Base-by-base conservation (phyloP, 2,888 invertebrate species). In the Dendrolimus pini region DNA sequence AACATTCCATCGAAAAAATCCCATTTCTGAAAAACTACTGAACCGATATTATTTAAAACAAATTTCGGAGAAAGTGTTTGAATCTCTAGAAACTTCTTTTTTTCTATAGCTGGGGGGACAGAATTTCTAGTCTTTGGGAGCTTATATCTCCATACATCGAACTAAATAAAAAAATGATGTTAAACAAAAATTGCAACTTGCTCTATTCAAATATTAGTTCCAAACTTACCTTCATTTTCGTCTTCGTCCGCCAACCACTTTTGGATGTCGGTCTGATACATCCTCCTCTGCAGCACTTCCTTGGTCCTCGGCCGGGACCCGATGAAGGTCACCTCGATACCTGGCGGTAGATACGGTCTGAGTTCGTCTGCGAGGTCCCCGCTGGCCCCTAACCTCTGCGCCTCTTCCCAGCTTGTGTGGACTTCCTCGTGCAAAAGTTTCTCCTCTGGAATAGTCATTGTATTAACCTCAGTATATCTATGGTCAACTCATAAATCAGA, bases 401-500 rank as follows among this genome's bases (percentile, higher is more conserved):
- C 87, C 65, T 94, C 94, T 71, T 93, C 93, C 94, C 95, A 94
- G 69, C 93, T 93, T 14, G 95, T 89, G 69, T 94, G 92, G 12
- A 95, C 94, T 79, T 95, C 94, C 78, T 95, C 95, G 65, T 95
- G 94, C 0, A 95, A 83, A 79, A 95, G 92, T 77, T 94, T 94
- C 78, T 95, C 94, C 92, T 95, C 95, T 94, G 80, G 41, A 58
- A 58, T 14, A 30, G 30, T 30, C 30, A 47, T 47, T 7, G 47
- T 47, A 47, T 47, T 30, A 30, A 30, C 30, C 3, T 30, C 30
- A 6, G 30, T 30, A n/a, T n/a, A n/a, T n/a, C n/a, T n/a, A n/a
- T n/a, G n/a, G n/a, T n/a, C n/a, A n/a, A n/a, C n/a, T n/a, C n/a
- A n/a, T n/a, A n/a, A n/a, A n/a, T n/a, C n/a, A n/a, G n/a, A n/a